Base-by-base conservation (phyloP, 2,888 invertebrate genomes). In the Watsonalla cultraria region DNA sequence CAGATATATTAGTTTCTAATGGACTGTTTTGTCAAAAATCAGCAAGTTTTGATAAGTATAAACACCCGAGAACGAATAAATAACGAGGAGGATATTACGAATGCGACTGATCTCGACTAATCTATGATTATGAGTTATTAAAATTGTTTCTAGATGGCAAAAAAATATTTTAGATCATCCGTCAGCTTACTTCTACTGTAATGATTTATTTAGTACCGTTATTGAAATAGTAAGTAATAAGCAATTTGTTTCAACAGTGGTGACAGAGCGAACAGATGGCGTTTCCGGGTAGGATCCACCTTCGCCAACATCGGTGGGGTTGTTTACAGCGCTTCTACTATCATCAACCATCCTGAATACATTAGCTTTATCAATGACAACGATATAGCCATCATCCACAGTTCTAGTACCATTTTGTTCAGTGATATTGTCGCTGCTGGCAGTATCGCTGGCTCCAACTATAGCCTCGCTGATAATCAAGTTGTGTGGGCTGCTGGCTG, bases 401-500 rank as follows among this genome's bases (percentile, higher is more conserved):
- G 64, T 8, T 14, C 61, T 5, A 34, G 57, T n/a, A 57, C 42
- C 46, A 63, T 79, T n/a, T 42, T n/a, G 0, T 61, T 59, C 9
- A 67, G 53, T 46, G 68, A 62, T 35, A 52, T 52, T 9, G 68
- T 71, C 0, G 56, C 57, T 1, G 52, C 73, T 0, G 80, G 54
- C 8, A 54, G 57, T 8, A 73, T 81, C 33, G 76, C 82, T 45
- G 76, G 78, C 5, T 4, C 72, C 24, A 78, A 69, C 54, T 82
- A 80, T 57, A 59, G 62, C 45, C 53, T 77, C 2, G 62, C 34
- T 34, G 80, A 79, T 52, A 75, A 79, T 52, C 62, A 68, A 53
- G 59, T 59, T 11, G 76, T 81, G 0, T 77, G 72, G 74, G 76
- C 80, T 46, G 58, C 77, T 24, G 82, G 82, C 57, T 83, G 82